Conservation (phyloP, 2,113 vertebrate species). For the Myotis davidii region DNA sequence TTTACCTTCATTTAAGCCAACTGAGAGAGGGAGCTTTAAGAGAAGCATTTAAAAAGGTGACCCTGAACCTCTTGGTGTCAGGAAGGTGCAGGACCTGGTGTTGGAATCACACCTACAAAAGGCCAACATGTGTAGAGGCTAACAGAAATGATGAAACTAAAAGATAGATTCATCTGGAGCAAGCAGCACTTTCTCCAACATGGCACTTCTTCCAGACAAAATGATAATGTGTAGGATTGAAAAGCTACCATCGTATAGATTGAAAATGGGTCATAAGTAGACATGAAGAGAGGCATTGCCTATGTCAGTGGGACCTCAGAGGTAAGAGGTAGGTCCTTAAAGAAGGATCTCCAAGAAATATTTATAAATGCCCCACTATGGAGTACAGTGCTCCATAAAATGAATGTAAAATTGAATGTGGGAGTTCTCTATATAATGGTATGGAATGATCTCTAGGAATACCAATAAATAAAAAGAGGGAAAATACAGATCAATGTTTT, state of each 20-base stretch:
- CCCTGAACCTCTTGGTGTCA: neutral
- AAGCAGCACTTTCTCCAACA: neutral
- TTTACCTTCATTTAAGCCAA: neutral
- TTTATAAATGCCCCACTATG: neutral
- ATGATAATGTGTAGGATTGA: neutral
- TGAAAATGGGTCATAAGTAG: neutral
- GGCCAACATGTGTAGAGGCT: neutral
- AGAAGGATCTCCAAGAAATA: neutral
- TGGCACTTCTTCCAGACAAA: neutral
- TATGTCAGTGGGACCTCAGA: neutral
- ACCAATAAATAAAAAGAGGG: neutral
- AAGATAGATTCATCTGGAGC: neutral
- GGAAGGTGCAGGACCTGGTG: neutral
- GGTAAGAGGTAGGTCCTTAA: neutral
- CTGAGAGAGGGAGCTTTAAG: neutral
- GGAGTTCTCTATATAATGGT: neutral
- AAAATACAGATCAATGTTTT: neutral
- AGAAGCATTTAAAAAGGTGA: neutral
- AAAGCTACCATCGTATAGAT: neutral
- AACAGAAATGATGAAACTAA: slow-evolving; percentile 1
- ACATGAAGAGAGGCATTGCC: neutral
- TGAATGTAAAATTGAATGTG: neutral
- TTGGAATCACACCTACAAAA: neutral
- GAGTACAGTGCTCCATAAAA: neutral
- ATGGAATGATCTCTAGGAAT: neutral